A percentile compares a stretch with the other conserved stretches of the same genome.
Conservation (phyloP, 2,888 invertebrate genomes). For the Anaspis maculata region DNA sequence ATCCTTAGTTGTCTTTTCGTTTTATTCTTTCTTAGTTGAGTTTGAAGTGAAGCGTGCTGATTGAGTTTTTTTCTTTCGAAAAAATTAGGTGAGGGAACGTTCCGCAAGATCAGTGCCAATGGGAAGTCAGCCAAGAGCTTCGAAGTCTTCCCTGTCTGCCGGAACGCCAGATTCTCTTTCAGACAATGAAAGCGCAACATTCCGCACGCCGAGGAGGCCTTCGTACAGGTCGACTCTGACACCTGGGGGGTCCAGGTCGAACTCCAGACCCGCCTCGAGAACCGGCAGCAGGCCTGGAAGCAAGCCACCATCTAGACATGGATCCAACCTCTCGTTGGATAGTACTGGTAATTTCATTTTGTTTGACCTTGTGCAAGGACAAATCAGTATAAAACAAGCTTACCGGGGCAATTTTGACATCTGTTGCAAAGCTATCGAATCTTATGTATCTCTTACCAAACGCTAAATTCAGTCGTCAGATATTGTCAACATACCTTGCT, state of each 20-base stretch:
- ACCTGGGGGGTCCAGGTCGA: slow-evolving; percentile 64
- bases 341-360: slow-evolving; percentile 87
- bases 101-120: slow-evolving; percentile 79
- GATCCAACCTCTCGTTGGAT: slow-evolving; percentile 84
- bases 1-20: no score
- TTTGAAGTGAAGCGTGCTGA: no score
- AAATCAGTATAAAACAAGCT: no score
- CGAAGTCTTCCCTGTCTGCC: slow-evolving; percentile 72
- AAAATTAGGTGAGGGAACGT: slow-evolving; percentile 77
- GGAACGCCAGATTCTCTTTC: slow-evolving; percentile 85
- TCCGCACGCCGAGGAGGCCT: slow-evolving; percentile 58
- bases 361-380: no score
- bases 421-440: no score
- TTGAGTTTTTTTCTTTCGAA: no score
- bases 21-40: no score
- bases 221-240: slow-evolving; percentile 63
- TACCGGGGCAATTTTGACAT: no score
- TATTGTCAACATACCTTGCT: no score
- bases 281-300: slow-evolving; percentile 80
- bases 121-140: slow-evolving; percentile 55
- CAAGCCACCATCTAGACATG: slow-evolving; percentile 88
- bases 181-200: slow-evolving; percentile 73
- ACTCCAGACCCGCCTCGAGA: slow-evolving; percentile 75
- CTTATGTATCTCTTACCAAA: no score
- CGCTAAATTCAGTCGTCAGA: no score